Conservation (phyloP, 2,113 vertebrate species). For the Porphyrio hochstetteri region DNA sequence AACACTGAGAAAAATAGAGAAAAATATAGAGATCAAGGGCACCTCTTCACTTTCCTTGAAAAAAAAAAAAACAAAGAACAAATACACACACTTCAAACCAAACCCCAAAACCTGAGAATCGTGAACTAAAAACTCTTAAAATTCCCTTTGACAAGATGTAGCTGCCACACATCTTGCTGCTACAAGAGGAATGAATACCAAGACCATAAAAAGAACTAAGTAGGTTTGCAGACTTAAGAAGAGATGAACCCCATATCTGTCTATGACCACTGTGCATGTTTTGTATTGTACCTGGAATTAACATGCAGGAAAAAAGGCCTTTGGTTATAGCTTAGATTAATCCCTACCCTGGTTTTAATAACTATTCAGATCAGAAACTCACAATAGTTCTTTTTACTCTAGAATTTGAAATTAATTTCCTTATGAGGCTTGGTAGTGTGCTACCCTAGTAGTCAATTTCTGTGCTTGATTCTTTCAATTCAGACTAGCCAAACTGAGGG, state of each 20-base stretch:
- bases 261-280: background rate
- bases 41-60: background rate
- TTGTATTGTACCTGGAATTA: background rate
- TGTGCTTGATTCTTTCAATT: background rate
- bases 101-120: accelerated
- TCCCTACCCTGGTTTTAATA: accelerated
- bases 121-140: background rate
- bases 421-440: background rate
- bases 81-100: too few species aligned
- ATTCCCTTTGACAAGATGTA: background rate
- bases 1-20: background rate
- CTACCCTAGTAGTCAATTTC: background rate
- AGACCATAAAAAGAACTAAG: background rate
- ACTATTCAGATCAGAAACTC: background rate
- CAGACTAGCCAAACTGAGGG: background rate
- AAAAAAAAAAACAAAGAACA: too few species aligned
- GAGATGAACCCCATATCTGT: background rate
- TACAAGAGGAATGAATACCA: background rate
- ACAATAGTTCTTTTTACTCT: background rate
- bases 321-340: background rate
- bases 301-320: background rate
- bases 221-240: background rate
- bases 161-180: background rate
- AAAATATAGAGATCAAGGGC: background rate
- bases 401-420: background rate